phyloP scores from a whole-genome alignment of 2,888 invertebrate species.

The Hypolimnas misippus region DNA sequence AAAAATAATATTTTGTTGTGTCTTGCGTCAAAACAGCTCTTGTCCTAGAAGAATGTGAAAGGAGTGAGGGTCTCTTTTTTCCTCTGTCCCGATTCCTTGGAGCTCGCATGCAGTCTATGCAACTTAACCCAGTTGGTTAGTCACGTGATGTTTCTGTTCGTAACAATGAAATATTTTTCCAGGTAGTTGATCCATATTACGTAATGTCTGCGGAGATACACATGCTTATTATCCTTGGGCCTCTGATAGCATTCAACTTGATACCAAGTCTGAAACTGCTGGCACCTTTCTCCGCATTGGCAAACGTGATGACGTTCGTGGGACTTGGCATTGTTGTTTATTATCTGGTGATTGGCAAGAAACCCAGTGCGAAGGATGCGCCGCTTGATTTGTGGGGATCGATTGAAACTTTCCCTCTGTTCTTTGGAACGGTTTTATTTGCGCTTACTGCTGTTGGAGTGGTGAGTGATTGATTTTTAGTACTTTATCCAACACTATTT shows the following conservation, averaged over 20 bases:
- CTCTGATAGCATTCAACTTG: conserved; percentile 88
- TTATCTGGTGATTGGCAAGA: conserved; percentile 84
- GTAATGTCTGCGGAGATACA: conserved; percentile 81
- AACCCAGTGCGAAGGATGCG: conserved; percentile 45
- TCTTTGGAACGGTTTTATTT: conserved; percentile 95
- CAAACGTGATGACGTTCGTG: conserved; percentile 90
- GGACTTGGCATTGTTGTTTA: conserved; percentile 91
- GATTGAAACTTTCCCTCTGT: conserved; percentile 86
- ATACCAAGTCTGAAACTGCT: conserved; percentile 90
- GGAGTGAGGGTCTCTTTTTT: too few relatives aligned
- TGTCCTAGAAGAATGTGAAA: too few relatives aligned
- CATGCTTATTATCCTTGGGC: conserved; percentile 87
- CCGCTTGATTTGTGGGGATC: conserved; percentile 73
- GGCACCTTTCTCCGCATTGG: conserved; percentile 92
- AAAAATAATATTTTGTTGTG: too few relatives aligned
- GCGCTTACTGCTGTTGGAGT: conserved; percentile 93
- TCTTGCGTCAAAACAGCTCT: too few relatives aligned
- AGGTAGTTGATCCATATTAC: conserved; percentile 78
- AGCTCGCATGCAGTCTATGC: too few relatives aligned
- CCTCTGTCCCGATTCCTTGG: too few relatives aligned
- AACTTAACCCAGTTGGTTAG: too few relatives aligned
- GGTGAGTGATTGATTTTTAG: conserved; percentile 78
- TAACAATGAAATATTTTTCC: conserved; percentile 30
- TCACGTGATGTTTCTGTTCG: neutral
- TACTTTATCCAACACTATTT: neutral